A percentile compares a stretch with the other conserved stretches of the same genome.
phyloP scores from a whole-genome alignment of 2,113 vertebrate genomes.

The Erythrolamprus reginae region DNA sequence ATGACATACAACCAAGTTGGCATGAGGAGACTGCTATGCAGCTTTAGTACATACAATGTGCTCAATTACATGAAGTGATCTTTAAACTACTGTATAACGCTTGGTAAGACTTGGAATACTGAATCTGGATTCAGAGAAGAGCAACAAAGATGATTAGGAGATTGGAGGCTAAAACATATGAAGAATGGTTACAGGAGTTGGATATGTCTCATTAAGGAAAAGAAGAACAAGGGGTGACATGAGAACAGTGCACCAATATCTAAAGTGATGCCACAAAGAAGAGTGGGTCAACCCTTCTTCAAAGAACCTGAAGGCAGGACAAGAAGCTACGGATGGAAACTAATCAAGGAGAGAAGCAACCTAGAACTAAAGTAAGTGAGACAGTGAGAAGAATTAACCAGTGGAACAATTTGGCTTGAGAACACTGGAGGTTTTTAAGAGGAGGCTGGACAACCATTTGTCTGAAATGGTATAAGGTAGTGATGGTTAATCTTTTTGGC shows the following conservation, averaged over 20 bases:
- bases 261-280: background rate
- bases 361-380: no score
- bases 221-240: background rate
- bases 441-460: background rate
- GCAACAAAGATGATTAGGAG: background rate
- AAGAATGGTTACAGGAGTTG: background rate
- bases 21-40: background rate
- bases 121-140: background rate
- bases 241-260: background rate
- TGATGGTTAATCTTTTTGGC: no score
- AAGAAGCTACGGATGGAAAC: background rate
- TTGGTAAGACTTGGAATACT: background rate
- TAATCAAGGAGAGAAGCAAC: background rate
- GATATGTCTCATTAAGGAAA: background rate
- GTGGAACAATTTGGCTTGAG: background rate
- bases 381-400: background rate
- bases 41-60: background rate
- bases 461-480: background rate
- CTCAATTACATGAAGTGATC: background rate
- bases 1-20: background rate
- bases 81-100: background rate
- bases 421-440: background rate
- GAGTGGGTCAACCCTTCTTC: background rate
- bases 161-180: no score
- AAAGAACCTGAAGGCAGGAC: background rate